Evolutionary conservation across 2,797 vertebrate species (phyloP).

Genomic region (Garrulus glandarius): DNA sequence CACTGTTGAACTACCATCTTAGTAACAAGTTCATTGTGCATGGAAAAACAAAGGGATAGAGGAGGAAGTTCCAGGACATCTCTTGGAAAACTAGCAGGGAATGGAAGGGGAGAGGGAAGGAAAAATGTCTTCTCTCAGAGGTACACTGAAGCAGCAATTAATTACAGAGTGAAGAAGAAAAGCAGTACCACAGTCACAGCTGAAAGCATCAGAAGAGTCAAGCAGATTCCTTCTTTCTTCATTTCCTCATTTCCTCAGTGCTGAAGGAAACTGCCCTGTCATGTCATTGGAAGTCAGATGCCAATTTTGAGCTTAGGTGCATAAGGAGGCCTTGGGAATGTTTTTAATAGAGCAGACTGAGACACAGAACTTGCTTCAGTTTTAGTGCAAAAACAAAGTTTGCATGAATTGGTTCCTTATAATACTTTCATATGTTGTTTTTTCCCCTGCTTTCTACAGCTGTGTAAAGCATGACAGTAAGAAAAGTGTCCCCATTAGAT

Average conservation of each 20-base stretch:
- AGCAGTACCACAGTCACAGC: not conserved
- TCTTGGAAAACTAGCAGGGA: not conserved
- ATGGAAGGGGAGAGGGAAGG: not conserved
- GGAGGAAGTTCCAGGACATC: not conserved
- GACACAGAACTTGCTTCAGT: not conserved
- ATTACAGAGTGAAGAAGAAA: not conserved
- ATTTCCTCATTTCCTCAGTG: too few relatives aligned
- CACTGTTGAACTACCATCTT: not conserved
- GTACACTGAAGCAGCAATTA: not conserved
- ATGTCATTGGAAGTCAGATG: not conserved
- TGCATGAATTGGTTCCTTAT: not conserved
- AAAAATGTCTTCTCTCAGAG: not conserved
- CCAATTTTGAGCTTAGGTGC: not conserved
- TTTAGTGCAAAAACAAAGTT: not conserved
- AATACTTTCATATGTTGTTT: not conserved
- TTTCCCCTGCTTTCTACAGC: not conserved
- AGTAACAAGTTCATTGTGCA: not conserved
- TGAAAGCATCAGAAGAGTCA: not conserved
- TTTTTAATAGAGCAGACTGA: not conserved
- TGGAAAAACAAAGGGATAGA: not conserved
- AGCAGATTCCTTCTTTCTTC: not conserved
- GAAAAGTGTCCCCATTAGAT: not conserved
- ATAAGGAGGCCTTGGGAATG: not conserved
- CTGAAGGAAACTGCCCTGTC: not conserved
- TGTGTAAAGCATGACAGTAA: not conserved